phyloP scores from a whole-genome alignment of 2,888 invertebrate species.

The Tuta absoluta region DNA sequence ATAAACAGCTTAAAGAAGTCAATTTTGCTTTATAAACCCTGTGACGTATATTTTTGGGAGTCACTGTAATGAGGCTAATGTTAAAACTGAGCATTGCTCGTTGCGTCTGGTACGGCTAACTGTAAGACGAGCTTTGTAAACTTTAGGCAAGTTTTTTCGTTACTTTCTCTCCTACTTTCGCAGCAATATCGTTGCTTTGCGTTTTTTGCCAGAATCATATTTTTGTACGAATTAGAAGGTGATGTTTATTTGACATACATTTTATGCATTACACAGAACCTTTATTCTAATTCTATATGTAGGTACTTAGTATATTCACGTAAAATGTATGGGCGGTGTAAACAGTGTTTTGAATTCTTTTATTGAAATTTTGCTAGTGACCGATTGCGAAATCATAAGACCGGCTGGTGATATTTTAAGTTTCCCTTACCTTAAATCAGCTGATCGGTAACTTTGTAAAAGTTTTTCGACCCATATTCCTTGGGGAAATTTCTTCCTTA shows the following conservation, averaged over 20 bases:
- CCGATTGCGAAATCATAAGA: too few species aligned
- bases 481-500: too few species aligned
- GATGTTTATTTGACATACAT: background rate
- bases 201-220: background rate
- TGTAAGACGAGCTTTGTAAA: conserved; percentile 21
- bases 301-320: too few species aligned
- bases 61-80: background rate
- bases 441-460: too few species aligned
- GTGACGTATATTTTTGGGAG: background rate
- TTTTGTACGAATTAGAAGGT: background rate
- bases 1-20: background rate
- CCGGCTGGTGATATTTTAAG: too few species aligned
- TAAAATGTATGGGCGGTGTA: too few species aligned
- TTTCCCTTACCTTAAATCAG: too few species aligned
- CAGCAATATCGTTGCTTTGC: background rate
- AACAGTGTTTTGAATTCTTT: too few species aligned
- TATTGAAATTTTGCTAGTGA: too few species aligned
- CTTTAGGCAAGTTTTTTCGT: conserved; percentile 16
- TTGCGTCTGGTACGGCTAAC: conserved; percentile 5
- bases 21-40: background rate
- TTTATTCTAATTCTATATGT: too few species aligned
- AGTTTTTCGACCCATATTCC: too few species aligned
- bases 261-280: background rate
- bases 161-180: conserved; percentile 17
- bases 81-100: conserved; percentile 13